A percentile compares a stretch with the other conserved stretches of the same genome.
Conservation (phyloP, 2,113 vertebrate genomes). For the Pseudorectes ferrugineus region DNA sequence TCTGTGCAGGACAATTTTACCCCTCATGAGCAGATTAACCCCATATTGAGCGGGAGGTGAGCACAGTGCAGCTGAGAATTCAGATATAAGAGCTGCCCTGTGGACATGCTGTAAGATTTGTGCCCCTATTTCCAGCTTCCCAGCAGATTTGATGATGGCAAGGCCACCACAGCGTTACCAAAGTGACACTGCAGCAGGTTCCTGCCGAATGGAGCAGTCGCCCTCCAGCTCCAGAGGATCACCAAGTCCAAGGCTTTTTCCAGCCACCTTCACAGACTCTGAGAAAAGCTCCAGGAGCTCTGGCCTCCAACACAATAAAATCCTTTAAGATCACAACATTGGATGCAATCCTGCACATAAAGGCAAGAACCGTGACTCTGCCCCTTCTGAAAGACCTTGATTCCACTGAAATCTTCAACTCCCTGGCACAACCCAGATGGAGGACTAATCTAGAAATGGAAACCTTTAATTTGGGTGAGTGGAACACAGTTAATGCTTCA, state of each 20-base stretch:
- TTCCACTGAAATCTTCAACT: not conserved
- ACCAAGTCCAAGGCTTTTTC: fast-evolving
- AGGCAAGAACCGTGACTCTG: not conserved
- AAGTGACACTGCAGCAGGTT: not conserved
- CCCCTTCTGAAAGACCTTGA: not conserved
- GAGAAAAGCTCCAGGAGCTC: not conserved
- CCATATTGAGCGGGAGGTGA: fast-evolving
- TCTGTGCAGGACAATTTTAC: not conserved
- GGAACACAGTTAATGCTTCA: not conserved
- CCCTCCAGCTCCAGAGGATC: not conserved
- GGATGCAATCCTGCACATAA: not conserved
- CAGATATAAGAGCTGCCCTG: not conserved
- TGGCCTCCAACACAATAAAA: not conserved
- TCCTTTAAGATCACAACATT: not conserved
- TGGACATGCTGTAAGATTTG: fast-evolving
- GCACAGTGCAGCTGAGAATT: fast-evolving
- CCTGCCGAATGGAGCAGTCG: not conserved
- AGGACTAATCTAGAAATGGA: not conserved
- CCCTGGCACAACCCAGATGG: not conserved
- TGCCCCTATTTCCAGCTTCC: not conserved
- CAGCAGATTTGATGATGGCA: not conserved
- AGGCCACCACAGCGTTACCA: fast-evolving
- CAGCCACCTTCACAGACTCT: not conserved
- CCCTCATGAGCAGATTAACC: not conserved
- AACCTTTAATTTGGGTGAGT: not conserved